Conservation (phyloP, 2,113 vertebrate genomes). For the Epinephelus moara region DNA sequence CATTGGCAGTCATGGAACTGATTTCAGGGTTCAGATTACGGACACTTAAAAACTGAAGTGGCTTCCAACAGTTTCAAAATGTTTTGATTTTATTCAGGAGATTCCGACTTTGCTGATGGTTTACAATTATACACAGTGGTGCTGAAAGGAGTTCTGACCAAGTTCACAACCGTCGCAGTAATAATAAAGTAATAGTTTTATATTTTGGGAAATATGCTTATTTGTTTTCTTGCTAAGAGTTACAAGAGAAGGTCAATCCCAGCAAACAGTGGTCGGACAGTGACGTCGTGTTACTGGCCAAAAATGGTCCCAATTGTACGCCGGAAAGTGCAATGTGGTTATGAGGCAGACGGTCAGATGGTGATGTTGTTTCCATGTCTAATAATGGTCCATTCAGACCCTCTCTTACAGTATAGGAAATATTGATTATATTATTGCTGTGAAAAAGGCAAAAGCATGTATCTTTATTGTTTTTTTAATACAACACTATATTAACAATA, state of each 20-base stretch:
- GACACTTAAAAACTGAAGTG: constrained; percentile 3
- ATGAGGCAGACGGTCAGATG: too few species aligned
- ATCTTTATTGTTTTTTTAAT: too few species aligned
- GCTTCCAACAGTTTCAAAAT: constrained; percentile 10
- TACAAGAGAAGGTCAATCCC: neutral
- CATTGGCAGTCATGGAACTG: constrained; percentile 25
- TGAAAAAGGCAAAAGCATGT: too few species aligned
- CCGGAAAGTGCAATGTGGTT: too few species aligned
- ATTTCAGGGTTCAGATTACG: constrained; percentile 25
- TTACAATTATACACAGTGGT: neutral
- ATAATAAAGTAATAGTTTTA: neutral
- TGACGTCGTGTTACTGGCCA: too few species aligned
- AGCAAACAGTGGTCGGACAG: too few species aligned
- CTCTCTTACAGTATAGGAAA: too few species aligned
- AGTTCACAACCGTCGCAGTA: neutral
- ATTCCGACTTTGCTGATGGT: neutral
- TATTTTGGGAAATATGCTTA: neutral
- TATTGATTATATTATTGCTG: too few species aligned
- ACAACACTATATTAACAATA: too few species aligned
- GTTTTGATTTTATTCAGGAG: neutral
- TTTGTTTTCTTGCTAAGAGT: neutral
- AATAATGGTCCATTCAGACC: too few species aligned
- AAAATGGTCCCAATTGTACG: too few species aligned
- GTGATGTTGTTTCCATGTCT: too few species aligned
- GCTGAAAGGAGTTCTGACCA: neutral